Percentiles rank a stretch among this genome's conserved stretches.
phyloP scores from a whole-genome alignment of 1,140 invertebrate genomes.

The Caerostris darwini region DNA sequence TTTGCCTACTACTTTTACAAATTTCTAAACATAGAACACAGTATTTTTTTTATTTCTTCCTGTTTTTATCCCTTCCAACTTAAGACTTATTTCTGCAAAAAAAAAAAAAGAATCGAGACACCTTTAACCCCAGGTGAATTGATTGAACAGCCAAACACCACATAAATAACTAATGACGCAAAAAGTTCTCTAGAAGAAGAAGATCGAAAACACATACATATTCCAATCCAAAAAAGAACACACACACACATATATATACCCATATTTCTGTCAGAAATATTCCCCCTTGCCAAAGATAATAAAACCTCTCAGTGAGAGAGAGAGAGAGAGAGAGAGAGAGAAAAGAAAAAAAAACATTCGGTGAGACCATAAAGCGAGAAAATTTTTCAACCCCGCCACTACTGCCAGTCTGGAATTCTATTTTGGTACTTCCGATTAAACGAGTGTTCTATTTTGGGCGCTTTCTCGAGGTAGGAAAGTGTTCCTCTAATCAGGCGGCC shows the following conservation, averaged over 20 bases:
- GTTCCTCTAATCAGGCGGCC: slow-evolving; percentile 57
- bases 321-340: background rate
- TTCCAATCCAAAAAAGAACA: background rate
- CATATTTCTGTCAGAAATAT: slow-evolving; percentile 13
- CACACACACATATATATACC: slow-evolving; percentile 24
- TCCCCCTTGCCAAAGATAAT: slow-evolving; percentile 20
- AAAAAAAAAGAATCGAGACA: background rate
- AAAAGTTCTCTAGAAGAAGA: background rate
- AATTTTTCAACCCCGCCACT: slow-evolving; percentile 26
- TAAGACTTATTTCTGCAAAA: too few species aligned
- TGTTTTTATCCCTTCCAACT: too few species aligned
- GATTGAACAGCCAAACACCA: too few species aligned
- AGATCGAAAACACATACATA: slow-evolving; percentile 20
- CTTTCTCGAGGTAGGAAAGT: slow-evolving; percentile 40
- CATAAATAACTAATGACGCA: background rate
- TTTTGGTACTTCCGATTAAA: slow-evolving; percentile 65
- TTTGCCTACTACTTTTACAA: too few species aligned
- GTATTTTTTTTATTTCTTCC: too few species aligned
- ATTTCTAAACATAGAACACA: too few species aligned
- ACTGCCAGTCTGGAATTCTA: slow-evolving; percentile 53
- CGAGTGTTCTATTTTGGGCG: slow-evolving; percentile 60
- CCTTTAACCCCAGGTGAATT: background rate
- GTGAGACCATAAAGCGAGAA: slow-evolving; percentile 50
- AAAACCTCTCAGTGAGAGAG: background rate
- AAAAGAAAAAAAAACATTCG: background rate